A percentile compares a stretch with the other conserved stretches of the same genome.
Conservation (phyloP, 1,140 invertebrate species). For the Drosophila azteca region DNA sequence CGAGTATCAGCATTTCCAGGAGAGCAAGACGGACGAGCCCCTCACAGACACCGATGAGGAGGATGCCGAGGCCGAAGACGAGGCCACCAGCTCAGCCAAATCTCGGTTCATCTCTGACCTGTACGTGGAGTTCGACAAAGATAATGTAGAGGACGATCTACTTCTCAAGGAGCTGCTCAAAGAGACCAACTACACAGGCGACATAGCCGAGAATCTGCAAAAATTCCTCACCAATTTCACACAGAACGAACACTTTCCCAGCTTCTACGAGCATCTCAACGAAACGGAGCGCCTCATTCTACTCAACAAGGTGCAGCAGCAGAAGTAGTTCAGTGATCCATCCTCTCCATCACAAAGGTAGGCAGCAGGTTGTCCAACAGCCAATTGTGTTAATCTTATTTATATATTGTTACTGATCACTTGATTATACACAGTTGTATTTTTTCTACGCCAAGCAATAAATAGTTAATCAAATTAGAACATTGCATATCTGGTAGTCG, state of each 20-base stretch:
- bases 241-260: slow-evolving; percentile 86
- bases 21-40: slow-evolving; percentile 83
- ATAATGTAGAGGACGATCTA: slow-evolving; percentile 84
- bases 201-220: slow-evolving; percentile 86
- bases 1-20: slow-evolving; percentile 84
- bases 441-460: slow-evolving; percentile 12
- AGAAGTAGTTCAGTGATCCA: slow-evolving; percentile 33
- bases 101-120: slow-evolving; percentile 74
- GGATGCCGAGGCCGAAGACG: slow-evolving; percentile 57
- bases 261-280: slow-evolving; percentile 86
- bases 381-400: slow-evolving; percentile 51
- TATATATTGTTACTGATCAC: slow-evolving; percentile 52
- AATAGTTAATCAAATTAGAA: background rate
- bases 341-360: background rate
- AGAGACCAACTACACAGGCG: slow-evolving; percentile 87
- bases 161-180: slow-evolving; percentile 85
- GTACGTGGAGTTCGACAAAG: slow-evolving; percentile 68
- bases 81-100: slow-evolving; percentile 49
- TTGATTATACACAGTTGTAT: slow-evolving; percentile 46
- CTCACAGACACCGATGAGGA: slow-evolving; percentile 81
- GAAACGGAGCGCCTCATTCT: slow-evolving; percentile 57
- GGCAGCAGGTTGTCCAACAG: background rate
- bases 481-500: no score
- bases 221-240: slow-evolving; percentile 87
- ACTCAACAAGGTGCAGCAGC: slow-evolving; percentile 56